phyloP scores from a whole-genome alignment of 2,797 vertebrate genomes.

The Valencia hispanica region DNA sequence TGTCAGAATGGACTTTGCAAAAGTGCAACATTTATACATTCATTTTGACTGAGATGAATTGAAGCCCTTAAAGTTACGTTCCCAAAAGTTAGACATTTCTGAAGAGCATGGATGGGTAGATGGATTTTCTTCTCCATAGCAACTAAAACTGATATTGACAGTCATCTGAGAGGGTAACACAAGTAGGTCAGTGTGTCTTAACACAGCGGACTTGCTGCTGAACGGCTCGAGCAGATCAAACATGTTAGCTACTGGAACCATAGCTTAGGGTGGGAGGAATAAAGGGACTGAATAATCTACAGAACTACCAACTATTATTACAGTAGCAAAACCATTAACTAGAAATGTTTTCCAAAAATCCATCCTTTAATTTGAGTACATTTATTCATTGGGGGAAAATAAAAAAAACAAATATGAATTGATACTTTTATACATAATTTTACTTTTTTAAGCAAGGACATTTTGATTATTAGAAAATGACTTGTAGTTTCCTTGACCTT shows the following conservation, averaged over 20 bases:
- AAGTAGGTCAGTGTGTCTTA: constrained; percentile 59
- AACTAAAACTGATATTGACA: constrained; percentile 52
- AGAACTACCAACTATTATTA: too few relatives aligned
- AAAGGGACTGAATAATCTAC: constrained; percentile 2
- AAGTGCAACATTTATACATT: not conserved
- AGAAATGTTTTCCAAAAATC: not conserved
- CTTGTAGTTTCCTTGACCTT: not conserved
- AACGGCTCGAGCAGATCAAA: constrained; percentile 11
- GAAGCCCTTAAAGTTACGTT: not conserved
- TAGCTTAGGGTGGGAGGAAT: not conserved
- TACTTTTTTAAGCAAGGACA: too few relatives aligned
- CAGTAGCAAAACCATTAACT: too few relatives aligned
- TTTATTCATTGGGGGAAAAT: not conserved
- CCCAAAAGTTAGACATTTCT: not conserved
- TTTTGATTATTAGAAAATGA: not conserved
- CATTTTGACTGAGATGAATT: not conserved
- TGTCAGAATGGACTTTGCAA: too few relatives aligned
- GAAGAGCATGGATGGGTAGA: not conserved
- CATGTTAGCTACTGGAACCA: not conserved
- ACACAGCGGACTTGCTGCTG: constrained; percentile 24
- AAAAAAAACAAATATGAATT: too few relatives aligned
- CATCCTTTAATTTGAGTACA: not conserved
- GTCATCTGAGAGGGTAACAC: constrained; percentile 41
- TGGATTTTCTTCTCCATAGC: constrained; percentile 48
- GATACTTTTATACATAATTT: too few relatives aligned